phyloP scores from a whole-genome alignment of 2,888 invertebrate genomes.

The Arctia plantaginis region DNA sequence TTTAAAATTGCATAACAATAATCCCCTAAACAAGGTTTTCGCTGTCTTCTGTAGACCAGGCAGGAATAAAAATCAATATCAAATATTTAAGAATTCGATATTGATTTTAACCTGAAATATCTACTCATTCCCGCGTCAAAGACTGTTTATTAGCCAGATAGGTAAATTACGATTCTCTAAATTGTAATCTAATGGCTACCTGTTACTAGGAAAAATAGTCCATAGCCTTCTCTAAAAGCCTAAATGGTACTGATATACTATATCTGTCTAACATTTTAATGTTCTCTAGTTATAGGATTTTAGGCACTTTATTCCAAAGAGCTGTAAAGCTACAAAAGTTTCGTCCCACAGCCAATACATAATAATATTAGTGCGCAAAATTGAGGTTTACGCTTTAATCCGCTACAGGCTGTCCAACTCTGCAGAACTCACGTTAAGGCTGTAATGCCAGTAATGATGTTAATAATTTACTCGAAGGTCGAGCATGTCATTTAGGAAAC shows the following conservation, averaged over 20 bases:
- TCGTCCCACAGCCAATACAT: constrained; percentile 6
- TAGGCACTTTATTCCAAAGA: not conserved
- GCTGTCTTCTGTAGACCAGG: no score
- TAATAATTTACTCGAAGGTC: constrained; percentile 53
- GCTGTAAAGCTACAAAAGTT: constrained; percentile 2
- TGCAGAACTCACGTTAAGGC: constrained; percentile 40
- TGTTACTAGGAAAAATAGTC: no score
- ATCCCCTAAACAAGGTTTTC: no score
- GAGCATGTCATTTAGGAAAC: constrained; percentile 45
- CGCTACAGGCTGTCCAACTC: constrained; percentile 34
- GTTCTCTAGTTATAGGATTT: not conserved
- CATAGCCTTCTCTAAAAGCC: no score
- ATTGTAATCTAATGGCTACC: no score
- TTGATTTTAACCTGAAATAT: no score
- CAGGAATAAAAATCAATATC: no score
- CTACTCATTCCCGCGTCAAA: no score
- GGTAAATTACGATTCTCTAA: no score
- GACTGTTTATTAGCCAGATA: no score
- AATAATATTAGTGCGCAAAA: constrained; percentile 18
- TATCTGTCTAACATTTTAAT: not conserved
- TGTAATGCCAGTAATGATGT: constrained; percentile 37
- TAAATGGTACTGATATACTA: not conserved
- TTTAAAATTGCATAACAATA: no score
- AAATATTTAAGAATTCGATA: no score
- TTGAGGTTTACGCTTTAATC: constrained; percentile 26